Evolutionary conservation across 2,113 vertebrate genomes (phyloP), one percentile per base, ranked within the genome.

Genomic region (Madoqua kirkii): DNA sequence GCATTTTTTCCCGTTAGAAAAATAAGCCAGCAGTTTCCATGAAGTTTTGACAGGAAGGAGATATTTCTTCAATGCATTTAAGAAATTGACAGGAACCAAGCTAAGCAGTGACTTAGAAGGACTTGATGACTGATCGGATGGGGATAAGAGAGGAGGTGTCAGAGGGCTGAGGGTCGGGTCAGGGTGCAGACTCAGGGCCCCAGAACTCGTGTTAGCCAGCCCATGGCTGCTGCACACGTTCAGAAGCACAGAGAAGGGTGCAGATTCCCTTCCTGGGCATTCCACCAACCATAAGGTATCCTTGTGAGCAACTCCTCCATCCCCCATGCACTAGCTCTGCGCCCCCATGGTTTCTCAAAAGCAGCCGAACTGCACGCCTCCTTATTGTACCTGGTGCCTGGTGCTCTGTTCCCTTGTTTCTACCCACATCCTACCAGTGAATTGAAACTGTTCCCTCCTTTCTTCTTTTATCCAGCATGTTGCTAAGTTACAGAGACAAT

Each of bases 401-500:
- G 12, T 3, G 59, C 45, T 10, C 43, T 7, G 6, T 9, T 23
- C 60, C 52, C 64, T 60, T 25, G 5, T 40, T 85, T 50, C 87
- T 86, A 92, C 97, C 92, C 97, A 96, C 97, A 14, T 52, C n/a
- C 23, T 23, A 45, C 54, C 81, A 50, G 25, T 14, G 76, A 86
- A 64, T 89, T 88, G 62, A 59, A 93, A 93, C 79, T 29, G 2
- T 40, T 48, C 40, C 1, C 86, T 86, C 2, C 0, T 92, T 85
- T 91, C 91, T 92, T 62, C 43, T 83, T 60, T 55, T 85, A 19
- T 88, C 89, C 96, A 96, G 89, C 6, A 0, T 6, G 94, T 97
- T 96, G 87, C 93, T 97, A 95, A 96, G 96, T 92, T 91, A 93
- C 87, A 3, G 95, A 87, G 2, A 14, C 96, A 96, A 92, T 92